Evolutionary conservation across 2,888 invertebrate genomes (phyloP).

Genomic region (Meteorus colon): DNA sequence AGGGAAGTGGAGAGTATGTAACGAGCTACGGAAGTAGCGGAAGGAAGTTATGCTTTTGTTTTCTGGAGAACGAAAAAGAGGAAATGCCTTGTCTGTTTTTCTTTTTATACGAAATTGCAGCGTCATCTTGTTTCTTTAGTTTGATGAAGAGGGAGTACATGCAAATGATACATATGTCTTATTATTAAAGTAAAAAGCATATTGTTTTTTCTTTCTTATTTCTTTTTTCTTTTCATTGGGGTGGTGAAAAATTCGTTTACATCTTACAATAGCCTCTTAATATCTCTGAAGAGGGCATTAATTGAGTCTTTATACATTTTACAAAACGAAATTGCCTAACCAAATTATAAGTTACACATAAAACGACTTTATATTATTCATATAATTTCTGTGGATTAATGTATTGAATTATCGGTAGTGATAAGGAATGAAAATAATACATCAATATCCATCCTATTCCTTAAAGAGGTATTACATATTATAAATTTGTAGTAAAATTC

Average conservation of each 20-base stretch:
- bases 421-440: background rate
- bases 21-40: conserved; percentile 9
- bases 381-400: conserved; percentile 11
- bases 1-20: conserved; percentile 4
- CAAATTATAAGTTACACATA: background rate
- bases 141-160: background rate
- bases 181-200: background rate
- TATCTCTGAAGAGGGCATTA: background rate
- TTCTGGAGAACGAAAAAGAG: background rate
- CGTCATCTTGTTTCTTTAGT: background rate
- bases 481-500: background rate
- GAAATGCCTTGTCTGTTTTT: background rate
- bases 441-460: background rate
- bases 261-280: conserved; percentile 10
- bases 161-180: background rate
- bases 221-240: background rate
- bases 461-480: background rate
- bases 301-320: conserved; percentile 10
- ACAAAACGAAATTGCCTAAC: background rate
- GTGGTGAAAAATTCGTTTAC: background rate
- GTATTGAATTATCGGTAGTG: background rate
- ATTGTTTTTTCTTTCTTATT: background rate
- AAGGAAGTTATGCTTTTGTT: conserved; percentile 6
- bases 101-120: background rate
- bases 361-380: conserved; percentile 12